phyloP scores from a whole-genome alignment of 2,888 invertebrate genomes.

The Xestoiulus laeticollis region DNA sequence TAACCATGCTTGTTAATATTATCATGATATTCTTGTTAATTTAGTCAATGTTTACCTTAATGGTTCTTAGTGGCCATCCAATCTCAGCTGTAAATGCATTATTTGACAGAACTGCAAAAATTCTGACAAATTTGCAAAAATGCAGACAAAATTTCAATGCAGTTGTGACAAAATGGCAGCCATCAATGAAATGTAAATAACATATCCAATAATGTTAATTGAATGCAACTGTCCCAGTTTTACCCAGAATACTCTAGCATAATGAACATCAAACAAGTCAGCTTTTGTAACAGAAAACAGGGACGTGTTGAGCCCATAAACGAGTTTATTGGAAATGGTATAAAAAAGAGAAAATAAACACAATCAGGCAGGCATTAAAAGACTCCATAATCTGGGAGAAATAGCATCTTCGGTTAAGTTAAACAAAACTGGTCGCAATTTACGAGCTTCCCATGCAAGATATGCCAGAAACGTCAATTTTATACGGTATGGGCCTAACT shows the following conservation, averaged over 20 bases:
- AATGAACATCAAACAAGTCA: neutral
- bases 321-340: conserved; percentile 4
- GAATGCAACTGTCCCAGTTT: neutral
- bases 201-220: neutral
- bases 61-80: too few species aligned
- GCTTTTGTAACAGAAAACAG: neutral
- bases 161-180: too few species aligned
- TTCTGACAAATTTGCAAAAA: too few species aligned
- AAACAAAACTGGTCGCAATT: neutral
- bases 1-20: too few species aligned
- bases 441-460: neutral
- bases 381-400: neutral
- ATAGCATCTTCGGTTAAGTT: neutral
- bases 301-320: neutral
- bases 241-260: neutral
- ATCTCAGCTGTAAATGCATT: too few species aligned
- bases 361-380: neutral
- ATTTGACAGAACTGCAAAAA: too few species aligned
- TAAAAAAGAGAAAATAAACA: neutral
- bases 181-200: too few species aligned
- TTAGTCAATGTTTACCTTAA: too few species aligned
- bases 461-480: neutral
- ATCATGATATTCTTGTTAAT: too few species aligned
- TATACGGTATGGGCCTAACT: conserved; percentile 18
- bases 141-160: too few species aligned